Base-by-base conservation (phyloP, 1,140 invertebrate genomes). In the Drosophila oshimai region DNA sequence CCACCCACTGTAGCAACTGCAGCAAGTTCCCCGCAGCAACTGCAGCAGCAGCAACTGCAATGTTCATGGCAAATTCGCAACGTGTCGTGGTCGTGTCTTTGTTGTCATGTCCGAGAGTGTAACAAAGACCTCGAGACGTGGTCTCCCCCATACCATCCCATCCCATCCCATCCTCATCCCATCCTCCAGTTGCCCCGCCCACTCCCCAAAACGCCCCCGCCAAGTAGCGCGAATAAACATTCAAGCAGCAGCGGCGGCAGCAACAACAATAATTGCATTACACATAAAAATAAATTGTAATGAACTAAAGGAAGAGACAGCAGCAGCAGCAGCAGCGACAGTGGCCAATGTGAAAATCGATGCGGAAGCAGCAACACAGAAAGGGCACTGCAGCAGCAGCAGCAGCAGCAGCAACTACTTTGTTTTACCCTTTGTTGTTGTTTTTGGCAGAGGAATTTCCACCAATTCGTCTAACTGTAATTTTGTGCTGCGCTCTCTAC, bases 231-330 rank as follows among this genome's bases (percentile, higher is more conserved):
- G 57, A 77, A 77, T 75, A 73, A 64, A 75, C 61, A 61, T 75
- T 72, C 60, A 61, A 61, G 60, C 42, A 46, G 44, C 75, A 46
- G 69, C 67, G 55, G 60, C 42, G 46, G 44, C 75, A 46, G 69
- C 67, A 72, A 58, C 61, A 55, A 75, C 80, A 80, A 86, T 87
- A 86, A 87, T 87, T 87, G 81, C 80, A 86, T 86, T 87, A 86
- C 81, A 86, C 76, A 86, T 86, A 87, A 86, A 87, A 86, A 87
- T 86, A 86, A 86, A 86, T 86, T 86, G 81, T 86, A 86, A 86
- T 86, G 80, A 86, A 86, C 70, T 79, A 72, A 86, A 79, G 80
- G 79, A 79, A 86, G 79, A 60, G 55, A 24, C 78, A 49, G n/a
- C 68, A 41, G 17, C 29, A 34, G 3, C 55, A 33, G 39, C 54